Percentiles rank a stretch among this genome's conserved stretches.
Evolutionary conservation across 1,140 invertebrate genomes (phyloP).

Genomic region (Ridgeia piscesae): DNA sequence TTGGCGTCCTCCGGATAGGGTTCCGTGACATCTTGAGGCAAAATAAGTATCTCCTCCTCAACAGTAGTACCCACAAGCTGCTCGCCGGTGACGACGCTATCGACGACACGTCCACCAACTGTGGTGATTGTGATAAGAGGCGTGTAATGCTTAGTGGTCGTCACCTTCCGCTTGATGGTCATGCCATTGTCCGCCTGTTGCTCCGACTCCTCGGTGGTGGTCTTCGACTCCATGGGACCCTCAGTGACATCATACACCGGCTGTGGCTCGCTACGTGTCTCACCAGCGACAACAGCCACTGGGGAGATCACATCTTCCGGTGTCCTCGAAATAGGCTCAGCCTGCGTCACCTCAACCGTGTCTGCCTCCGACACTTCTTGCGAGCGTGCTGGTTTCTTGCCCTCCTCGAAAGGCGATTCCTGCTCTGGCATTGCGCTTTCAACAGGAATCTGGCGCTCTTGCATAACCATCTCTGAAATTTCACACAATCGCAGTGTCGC

Average conservation of each 20-base stretch:
- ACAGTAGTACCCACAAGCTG: constrained; percentile 16
- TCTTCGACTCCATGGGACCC: constrained; percentile 26
- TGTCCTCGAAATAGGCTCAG: neutral
- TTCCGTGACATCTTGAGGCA: constrained; percentile 17
- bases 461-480: neutral
- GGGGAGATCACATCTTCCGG: neutral
- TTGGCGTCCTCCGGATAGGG: neutral
- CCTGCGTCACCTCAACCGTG: neutral
- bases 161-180: constrained; percentile 19
- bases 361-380: neutral
- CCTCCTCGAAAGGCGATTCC: neutral
- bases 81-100: neutral
- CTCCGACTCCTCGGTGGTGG: constrained; percentile 41
- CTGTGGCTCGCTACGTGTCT: constrained; percentile 3
- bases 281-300: neutral
- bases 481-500: neutral
- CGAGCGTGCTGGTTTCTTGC: neutral
- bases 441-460: neutral
- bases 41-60: constrained; percentile 17
- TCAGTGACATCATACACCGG: constrained; percentile 15
- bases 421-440: neutral
- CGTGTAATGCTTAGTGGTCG: constrained; percentile 13
- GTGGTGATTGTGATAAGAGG: neutral
- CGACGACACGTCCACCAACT: neutral
- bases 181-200: constrained; percentile 13